Evolutionary conservation across 2,113 vertebrate genomes (phyloP).

Genomic region (Tachycineta bicolor): DNA sequence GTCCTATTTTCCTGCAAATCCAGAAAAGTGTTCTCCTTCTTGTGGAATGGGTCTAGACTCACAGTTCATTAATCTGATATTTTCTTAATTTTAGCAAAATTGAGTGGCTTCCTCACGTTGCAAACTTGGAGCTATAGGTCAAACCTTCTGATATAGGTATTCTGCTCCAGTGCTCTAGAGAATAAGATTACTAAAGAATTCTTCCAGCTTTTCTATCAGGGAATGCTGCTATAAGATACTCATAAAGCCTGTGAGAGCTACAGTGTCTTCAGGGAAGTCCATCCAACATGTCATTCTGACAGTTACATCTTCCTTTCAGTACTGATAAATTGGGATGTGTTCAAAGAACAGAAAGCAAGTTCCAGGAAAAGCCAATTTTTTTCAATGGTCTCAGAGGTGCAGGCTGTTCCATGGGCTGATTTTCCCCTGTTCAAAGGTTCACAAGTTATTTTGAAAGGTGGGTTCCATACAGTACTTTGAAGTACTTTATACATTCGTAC

Average conservation of each 20-base stretch:
- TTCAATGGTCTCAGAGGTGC: neutral
- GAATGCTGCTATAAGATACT: neutral
- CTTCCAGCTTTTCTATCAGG: neutral
- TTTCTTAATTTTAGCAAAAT: neutral
- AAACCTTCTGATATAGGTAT: neutral
- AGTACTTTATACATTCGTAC: neutral
- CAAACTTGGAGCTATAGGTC: neutral
- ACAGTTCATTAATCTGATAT: neutral
- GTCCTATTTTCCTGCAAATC: neutral
- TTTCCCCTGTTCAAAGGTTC: neutral
- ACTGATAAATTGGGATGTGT: neutral
- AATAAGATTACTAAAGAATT: neutral
- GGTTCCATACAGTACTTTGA: neutral
- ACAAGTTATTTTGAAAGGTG: neutral
- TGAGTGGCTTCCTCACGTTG: neutral
- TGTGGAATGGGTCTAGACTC: neutral
- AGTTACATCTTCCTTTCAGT: conserved; percentile 32
- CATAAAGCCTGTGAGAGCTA: neutral
- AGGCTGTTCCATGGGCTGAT: neutral
- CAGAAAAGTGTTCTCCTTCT: neutral
- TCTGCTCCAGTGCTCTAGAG: neutral
- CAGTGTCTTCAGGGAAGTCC: neutral
- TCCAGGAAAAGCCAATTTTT: neutral
- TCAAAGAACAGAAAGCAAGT: neutral
- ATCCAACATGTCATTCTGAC: conserved; percentile 13